These are phyloP conservation scores for Poecilia gillii DNA, from an alignment of 2,797 vertebrate species.

Conservation along the genomic window DNA sequence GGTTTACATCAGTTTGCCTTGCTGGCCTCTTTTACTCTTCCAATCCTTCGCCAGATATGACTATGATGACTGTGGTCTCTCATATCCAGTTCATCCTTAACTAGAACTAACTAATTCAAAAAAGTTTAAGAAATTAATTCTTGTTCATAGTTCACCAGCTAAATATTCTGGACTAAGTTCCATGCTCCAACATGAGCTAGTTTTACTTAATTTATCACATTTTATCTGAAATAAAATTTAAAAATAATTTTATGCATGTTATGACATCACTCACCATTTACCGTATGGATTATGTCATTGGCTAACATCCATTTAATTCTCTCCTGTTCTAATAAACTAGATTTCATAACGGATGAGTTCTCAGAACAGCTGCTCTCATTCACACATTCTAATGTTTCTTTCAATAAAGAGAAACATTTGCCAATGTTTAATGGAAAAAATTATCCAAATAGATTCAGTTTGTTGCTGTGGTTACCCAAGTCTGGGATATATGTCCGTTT, in stretches of 20 bases:
- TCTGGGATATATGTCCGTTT: no score
- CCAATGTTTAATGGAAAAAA: no score
- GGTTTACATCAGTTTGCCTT: neutral
- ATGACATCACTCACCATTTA: neutral
- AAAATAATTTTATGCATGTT: neutral
- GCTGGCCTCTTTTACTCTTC: neutral
- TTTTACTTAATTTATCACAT: neutral
- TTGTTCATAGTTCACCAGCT: neutral
- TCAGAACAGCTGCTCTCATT: no score
- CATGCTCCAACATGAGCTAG: neutral
- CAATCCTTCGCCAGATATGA: neutral
- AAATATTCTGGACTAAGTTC: neutral
- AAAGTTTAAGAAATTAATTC: neutral
- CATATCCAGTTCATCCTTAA: neutral
- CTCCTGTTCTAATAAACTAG: neutral
- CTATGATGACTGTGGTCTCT: neutral
- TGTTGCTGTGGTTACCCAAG: no score
- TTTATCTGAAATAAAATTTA: neutral
- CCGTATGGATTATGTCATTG: neutral
- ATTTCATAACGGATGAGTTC: no score
- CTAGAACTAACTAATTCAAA: neutral
- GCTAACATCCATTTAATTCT: neutral
- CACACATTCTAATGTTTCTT: no score
- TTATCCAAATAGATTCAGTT: no score
- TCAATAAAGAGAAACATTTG: no score